Base-by-base conservation (phyloP, 2,113 vertebrate species). In the Cyphomyrus plagiostoma region DNA sequence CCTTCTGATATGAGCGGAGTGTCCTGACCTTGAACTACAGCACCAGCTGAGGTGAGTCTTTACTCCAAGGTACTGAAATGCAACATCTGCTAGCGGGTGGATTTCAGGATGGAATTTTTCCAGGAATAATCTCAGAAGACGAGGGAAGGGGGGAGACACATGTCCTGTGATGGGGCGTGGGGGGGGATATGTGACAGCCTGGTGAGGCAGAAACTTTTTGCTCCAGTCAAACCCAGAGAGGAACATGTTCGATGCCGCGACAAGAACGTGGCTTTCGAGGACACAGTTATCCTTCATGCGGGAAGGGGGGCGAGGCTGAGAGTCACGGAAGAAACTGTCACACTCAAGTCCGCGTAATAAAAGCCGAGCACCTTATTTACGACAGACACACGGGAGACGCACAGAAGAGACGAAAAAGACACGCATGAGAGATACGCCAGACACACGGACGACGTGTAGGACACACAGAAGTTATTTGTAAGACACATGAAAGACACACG, bases 331-430 rank as follows among this genome's bases (percentile, higher is more conserved):
- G 35, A 89, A 39, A 80, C 49, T 80, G 48, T 80, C 74, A 53
- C 48, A 89, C 30, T 30, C 26, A 46, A 39, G 50, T 83, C 50
- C 52, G 48, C 30, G 6, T 48, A 89, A 89, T 58, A 52, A 80
- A 42, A 42, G 4, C 58, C 89, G 87, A 77, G 42, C 30, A 35
- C 45, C 58, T 83, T 35, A 90, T 92, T 92, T 90, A 49, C 86
- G 21, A 82, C 39, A 80, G 35, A 42, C 74, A 30, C n/a, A 30
- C 10, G 10, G 26, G 30, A 70, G 62, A 70, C 8, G 9, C n/a
- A 11, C n/a, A 3, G 23, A 66, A 30, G 62, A 26, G n/a, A 80
- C 9, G 35, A 2, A 42, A 19, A 80, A 70, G 62, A 70, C 62
- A 70, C 2, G n/a, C 10, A 70, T 26, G n/a, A 30, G n/a, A 66